phyloP scores from a whole-genome alignment of 1,140 invertebrate genomes.

The Drosophila tropicalis region DNA sequence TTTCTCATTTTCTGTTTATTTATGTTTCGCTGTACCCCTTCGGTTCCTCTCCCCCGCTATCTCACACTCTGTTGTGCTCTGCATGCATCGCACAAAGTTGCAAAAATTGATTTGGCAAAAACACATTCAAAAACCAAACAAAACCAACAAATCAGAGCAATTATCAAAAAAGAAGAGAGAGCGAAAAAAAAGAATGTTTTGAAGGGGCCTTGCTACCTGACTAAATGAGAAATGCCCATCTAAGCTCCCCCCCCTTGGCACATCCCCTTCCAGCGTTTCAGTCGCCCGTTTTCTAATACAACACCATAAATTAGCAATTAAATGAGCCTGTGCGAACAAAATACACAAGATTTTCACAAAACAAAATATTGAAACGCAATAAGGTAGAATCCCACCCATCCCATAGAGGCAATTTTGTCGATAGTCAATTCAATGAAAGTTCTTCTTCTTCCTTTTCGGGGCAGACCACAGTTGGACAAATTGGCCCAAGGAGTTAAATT shows the following conservation, averaged over 20 bases:
- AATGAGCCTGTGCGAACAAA: conserved; percentile 72
- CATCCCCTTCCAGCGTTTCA: background rate
- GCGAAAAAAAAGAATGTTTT: conserved; percentile 19
- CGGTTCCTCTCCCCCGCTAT: background rate
- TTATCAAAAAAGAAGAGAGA: conserved; percentile 57
- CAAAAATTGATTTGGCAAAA: conserved; percentile 68
- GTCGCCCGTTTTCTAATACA: conserved; percentile 17
- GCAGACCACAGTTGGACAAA: conserved; percentile 7
- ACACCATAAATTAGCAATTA: conserved; percentile 77
- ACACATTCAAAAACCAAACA: conserved; percentile 18
- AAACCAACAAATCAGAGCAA: conserved; percentile 68
- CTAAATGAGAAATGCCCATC: conserved; percentile 13
- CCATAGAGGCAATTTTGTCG: conserved; percentile 40
- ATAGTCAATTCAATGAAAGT: conserved; percentile 6
- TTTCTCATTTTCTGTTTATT: conserved; percentile 55
- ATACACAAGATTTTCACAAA: conserved; percentile 49
- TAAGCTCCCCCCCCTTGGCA: too few relatives aligned
- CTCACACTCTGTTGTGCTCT: conserved; percentile 11
- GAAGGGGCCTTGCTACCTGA: conserved; percentile 37
- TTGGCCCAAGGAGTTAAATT: background rate
- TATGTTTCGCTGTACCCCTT: conserved; percentile 38
- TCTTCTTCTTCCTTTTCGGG: too few relatives aligned
- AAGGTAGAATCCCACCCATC: too few relatives aligned
- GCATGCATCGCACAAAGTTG: conserved; percentile 65
- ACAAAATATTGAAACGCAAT: conserved; percentile 81